Conservation (phyloP, 92 coral and sea anemone species). For the Meandrina meandrites region DNA sequence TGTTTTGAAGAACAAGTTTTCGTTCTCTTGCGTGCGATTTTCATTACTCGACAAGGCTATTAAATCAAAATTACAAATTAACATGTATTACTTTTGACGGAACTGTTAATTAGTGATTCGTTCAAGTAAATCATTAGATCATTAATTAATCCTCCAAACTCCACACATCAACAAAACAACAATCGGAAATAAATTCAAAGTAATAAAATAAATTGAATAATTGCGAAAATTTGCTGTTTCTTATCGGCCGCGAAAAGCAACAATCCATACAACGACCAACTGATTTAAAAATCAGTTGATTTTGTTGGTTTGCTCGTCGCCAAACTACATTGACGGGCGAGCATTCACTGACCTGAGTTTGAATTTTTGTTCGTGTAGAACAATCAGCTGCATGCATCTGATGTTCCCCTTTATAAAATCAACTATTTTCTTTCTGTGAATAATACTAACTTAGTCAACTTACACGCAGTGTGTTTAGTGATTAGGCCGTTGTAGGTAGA, state of each 20-base stretch:
- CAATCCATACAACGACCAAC: no score
- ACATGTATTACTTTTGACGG: neutral
- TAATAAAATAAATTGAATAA: neutral
- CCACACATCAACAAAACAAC: slow-evolving; percentile 1
- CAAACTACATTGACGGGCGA: neutral
- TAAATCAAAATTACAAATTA: neutral
- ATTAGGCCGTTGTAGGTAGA: no score
- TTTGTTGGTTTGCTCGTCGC: neutral
- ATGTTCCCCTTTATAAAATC: no score
- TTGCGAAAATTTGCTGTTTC: neutral
- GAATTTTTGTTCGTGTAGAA: neutral
- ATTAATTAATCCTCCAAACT: slow-evolving; percentile 13
- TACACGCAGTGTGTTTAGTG: no score
- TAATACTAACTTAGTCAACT: no score
- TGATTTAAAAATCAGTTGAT: no score
- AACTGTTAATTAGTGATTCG: slow-evolving; percentile 20
- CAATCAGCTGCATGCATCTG: no score
- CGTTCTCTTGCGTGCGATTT: neutral
- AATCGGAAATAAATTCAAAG: neutral
- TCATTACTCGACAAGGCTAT: neutral
- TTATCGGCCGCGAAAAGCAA: neutral
- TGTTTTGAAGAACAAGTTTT: neutral
- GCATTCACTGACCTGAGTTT: neutral
- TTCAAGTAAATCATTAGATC: neutral
- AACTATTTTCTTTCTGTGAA: no score